Evolutionary conservation across 2,888 invertebrate species (phyloP), one percentile per base, ranked within the genome.

Genomic region (Tyria jacobaeae): DNA sequence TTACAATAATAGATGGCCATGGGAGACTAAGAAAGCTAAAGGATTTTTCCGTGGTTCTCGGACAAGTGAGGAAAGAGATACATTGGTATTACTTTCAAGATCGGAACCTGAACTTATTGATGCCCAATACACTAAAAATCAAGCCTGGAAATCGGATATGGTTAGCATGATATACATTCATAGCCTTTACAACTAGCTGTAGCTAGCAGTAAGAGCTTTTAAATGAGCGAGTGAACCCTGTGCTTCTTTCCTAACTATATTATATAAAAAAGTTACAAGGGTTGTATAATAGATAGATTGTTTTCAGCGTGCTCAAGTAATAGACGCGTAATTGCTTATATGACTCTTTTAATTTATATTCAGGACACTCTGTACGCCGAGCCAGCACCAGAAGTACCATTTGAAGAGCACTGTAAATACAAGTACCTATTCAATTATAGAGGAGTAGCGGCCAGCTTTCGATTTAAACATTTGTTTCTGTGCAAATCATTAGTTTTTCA

Each of bases 101-200:
- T 95, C 95, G 59, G 86, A 95, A 27, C 96, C 98, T 0, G 94
- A 97, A 3, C 89, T 99, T 24, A 96, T 97, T 0, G 97, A 99
- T 94, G 99, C 99, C 1, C 96, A 97, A 72, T 99, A 99, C 85
- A 99, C 99, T 0, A 99, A 99, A 90, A 99, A 99, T 90, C 99
- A 99, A 92, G 99, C 99, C 0, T 99, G 99, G 99, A 99, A 98
- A 90, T 99, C 99, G 6, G 96, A 97, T 70, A 96, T 95, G 78
- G 97, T 97, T 92, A 55, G 47, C 15, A 39, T 44, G 14, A 59
- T 53, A 34, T 34, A 51, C 17, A n/a, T 17, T n/a, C 17, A 41
- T n/a, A n/a, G n/a, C 9, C 5, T 1, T n/a, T 39, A 39, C n/a
- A 21, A 44, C 4, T 44, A 21, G 1, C 12, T 44, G 5, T 12